Percentiles rank a stretch among this genome's conserved stretches.
Evolutionary conservation across 2,888 invertebrate species (phyloP).

Genomic region (Elmis aenea): DNA sequence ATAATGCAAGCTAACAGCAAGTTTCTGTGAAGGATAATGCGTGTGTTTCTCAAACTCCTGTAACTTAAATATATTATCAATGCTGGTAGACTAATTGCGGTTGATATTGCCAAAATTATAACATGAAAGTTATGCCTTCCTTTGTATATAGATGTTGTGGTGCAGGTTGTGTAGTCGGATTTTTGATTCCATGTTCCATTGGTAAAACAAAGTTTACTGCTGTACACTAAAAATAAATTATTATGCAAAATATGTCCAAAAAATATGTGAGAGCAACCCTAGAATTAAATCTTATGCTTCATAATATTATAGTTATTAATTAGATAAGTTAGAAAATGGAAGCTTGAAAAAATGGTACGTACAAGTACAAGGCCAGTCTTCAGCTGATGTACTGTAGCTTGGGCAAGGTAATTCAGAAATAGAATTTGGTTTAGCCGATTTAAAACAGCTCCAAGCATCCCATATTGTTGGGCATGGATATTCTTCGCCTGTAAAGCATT

Average conservation of each 20-base stretch:
- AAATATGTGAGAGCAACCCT: too few species aligned
- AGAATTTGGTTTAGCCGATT: conserved; percentile 43
- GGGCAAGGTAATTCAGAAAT: conserved; percentile 51
- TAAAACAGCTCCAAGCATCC: conserved; percentile 64
- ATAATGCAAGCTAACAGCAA: conserved; percentile 55
- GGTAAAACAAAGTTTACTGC: conserved; percentile 51
- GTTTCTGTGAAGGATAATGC: conserved; percentile 57
- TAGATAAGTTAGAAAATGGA: too few species aligned
- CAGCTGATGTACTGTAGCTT: conserved; percentile 44
- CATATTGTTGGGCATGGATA: conserved; percentile 53
- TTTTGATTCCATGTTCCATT: conserved; percentile 55
- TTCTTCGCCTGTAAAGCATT: conserved; percentile 28
- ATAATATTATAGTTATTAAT: too few species aligned
- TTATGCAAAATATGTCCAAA: too few species aligned
- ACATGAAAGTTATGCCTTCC: conserved; percentile 54
- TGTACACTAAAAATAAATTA: conserved; percentile 54
- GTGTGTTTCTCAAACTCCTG: conserved; percentile 46
- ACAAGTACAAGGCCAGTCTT: conserved; percentile 22
- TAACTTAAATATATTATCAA: conserved; percentile 54
- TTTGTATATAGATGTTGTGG: conserved; percentile 51
- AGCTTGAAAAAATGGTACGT: too few species aligned
- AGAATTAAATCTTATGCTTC: too few species aligned
- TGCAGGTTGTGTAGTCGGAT: conserved; percentile 57
- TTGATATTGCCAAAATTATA: conserved; percentile 50
- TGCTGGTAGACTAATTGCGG: conserved; percentile 53